Evolutionary conservation across 2,797 vertebrate genomes (phyloP).

Genomic region (Chelon labrosus): DNA sequence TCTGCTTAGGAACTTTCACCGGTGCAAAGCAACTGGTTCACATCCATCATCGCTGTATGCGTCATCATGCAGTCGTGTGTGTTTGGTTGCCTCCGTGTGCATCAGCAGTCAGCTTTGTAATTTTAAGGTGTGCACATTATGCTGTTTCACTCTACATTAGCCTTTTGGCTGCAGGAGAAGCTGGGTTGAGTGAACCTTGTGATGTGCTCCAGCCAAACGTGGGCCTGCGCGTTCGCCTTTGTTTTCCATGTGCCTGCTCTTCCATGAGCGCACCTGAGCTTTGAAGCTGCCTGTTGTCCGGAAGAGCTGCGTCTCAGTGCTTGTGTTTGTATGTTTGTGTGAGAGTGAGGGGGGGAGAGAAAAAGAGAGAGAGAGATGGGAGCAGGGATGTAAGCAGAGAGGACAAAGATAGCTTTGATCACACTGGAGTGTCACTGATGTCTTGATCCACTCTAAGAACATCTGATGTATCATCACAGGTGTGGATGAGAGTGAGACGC

Average conservation of each 20-base stretch:
- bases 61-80: slow-evolving; percentile 13
- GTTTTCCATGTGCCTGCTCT: slow-evolving; percentile 84
- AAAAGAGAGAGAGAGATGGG: slow-evolving; percentile 26
- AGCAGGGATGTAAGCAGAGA: slow-evolving; percentile 50
- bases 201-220: slow-evolving; percentile 71
- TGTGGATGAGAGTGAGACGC: slow-evolving; percentile 50
- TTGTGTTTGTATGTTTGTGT: slow-evolving; percentile 25
- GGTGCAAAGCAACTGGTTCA: slow-evolving; percentile 35
- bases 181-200: slow-evolving; percentile 75
- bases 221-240: slow-evolving; percentile 70
- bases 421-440: slow-evolving; percentile 79
- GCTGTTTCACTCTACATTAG: slow-evolving; percentile 79
- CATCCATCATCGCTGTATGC: slow-evolving; percentile 37
- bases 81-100: slow-evolving; percentile 27
- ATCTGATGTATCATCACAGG: slow-evolving; percentile 70
- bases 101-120: slow-evolving; percentile 46
- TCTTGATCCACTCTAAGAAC: slow-evolving; percentile 68
- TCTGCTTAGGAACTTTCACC: slow-evolving; percentile 47
- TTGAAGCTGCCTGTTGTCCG: slow-evolving; percentile 65
- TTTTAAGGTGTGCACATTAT: slow-evolving; percentile 58
- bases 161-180: slow-evolving; percentile 68
- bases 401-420: slow-evolving; percentile 83
- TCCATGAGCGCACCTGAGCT: slow-evolving; percentile 87
- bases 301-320: slow-evolving; percentile 43
- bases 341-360: slow-evolving; percentile 24